Conservation (phyloP, 2,113 vertebrate species). For the Otis tarda region DNA sequence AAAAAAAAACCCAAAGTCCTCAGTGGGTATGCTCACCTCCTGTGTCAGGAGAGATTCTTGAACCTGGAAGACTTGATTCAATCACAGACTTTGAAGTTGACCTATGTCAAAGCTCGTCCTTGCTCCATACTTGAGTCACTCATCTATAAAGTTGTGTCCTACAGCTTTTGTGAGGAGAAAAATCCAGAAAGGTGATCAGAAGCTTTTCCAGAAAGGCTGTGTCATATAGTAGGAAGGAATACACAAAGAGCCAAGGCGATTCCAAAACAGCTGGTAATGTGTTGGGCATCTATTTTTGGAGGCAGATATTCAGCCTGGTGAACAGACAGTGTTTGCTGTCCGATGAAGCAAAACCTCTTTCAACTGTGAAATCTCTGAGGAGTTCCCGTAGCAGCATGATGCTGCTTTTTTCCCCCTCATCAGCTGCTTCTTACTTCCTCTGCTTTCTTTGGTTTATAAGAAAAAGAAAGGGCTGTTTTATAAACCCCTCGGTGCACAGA, state of each 20-base stretch:
- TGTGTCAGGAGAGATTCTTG: neutral
- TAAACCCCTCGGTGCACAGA: neutral
- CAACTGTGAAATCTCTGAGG: neutral
- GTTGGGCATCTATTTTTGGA: fast-evolving
- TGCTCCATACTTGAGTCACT: neutral
- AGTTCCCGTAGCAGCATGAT: neutral
- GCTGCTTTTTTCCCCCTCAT: neutral
- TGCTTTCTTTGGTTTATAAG: neutral
- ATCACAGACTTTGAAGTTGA: neutral
- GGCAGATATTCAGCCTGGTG: neutral
- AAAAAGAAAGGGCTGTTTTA: neutral
- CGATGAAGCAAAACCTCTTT: neutral
- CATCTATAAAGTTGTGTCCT: neutral
- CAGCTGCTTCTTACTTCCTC: neutral
- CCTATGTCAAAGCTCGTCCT: neutral
- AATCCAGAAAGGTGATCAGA: neutral
- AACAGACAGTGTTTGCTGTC: neutral
- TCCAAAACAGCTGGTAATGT: neutral
- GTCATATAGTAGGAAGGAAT: neutral
- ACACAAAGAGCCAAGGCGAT: neutral
- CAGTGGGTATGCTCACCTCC: neutral
- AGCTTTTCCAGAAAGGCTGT: neutral
- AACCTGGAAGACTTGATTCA: neutral
- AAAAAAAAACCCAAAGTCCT: neutral
- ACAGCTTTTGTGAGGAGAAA: neutral